Conservation (phyloP, 2,888 invertebrate species). For the Leucophora obtusa region DNA sequence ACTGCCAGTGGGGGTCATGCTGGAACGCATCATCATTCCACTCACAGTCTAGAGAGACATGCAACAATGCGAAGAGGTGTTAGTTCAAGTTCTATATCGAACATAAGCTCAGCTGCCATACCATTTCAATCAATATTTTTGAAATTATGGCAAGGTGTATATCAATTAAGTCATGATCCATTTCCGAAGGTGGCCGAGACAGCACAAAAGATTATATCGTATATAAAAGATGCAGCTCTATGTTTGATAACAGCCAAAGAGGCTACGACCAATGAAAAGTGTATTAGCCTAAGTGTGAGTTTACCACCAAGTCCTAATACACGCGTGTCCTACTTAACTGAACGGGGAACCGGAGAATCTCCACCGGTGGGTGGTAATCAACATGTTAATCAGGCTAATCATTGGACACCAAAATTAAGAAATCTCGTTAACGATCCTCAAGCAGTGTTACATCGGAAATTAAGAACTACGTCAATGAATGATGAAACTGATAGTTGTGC, state of each 20-base stretch:
- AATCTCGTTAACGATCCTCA: conserved; percentile 67
- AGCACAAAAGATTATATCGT: conserved; percentile 87
- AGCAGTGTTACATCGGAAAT: conserved; percentile 71
- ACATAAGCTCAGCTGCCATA: conserved; percentile 74
- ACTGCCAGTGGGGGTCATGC: conserved; percentile 37
- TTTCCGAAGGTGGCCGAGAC: conserved; percentile 89
- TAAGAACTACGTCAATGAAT: conserved; percentile 76
- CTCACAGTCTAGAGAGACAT: conserved; percentile 78
- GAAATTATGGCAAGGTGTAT: conserved; percentile 92
- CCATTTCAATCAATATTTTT: conserved; percentile 86
- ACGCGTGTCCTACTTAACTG: conserved; percentile 77
- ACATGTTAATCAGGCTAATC: conserved; percentile 62
- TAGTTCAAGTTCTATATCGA: conserved; percentile 85
- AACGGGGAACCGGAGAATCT: conserved; percentile 66
- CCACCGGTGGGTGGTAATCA: conserved; percentile 65
- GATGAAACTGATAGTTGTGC: conserved; percentile 74
- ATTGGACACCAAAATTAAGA: conserved; percentile 68
- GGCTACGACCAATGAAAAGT: conserved; percentile 75
- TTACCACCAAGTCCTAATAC: conserved; percentile 83
- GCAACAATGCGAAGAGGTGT: conserved; percentile 82
- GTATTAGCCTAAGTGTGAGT: conserved; percentile 79
- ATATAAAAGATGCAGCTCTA: conserved; percentile 84
- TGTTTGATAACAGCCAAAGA: conserved; percentile 77
- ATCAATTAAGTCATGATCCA: conserved; percentile 90
- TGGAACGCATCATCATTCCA: conserved; percentile 68